phyloP scores from a whole-genome alignment of 1,140 invertebrate genomes.

The Capitella teleta region DNA sequence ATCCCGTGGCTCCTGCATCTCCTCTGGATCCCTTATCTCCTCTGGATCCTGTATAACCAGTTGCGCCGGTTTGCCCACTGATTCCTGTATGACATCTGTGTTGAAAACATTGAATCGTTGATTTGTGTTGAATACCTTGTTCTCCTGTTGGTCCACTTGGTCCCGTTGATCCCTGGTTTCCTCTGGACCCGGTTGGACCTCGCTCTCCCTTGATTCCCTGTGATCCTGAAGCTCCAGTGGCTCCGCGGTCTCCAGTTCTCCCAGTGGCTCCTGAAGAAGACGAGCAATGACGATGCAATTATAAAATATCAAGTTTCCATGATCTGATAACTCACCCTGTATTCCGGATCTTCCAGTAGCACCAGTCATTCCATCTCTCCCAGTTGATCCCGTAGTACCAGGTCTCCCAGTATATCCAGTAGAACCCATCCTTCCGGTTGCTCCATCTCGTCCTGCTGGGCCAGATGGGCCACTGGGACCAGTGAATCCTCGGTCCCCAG shows the following conservation, averaged over 20 bases:
- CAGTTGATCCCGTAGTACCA: not conserved
- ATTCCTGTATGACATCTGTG: no score
- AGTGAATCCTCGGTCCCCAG: not conserved
- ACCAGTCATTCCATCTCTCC: not conserved
- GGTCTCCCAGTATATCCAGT: not conserved
- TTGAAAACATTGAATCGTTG: no score
- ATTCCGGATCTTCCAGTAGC: not conserved
- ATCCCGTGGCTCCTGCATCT: not conserved
- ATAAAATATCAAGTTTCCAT: not conserved
- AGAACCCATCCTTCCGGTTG: constrained; percentile 1
- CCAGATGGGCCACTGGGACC: not conserved
- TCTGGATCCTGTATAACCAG: not conserved
- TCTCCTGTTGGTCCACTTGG: not conserved
- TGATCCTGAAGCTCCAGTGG: not conserved
- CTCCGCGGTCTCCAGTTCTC: not conserved
- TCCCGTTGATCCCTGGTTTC: no score
- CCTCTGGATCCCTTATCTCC: not conserved
- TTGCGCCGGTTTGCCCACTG: no score
- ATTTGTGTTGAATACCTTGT: no score
- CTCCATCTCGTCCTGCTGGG: not conserved
- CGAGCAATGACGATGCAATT: not conserved
- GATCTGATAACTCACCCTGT: not conserved
- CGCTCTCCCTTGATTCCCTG: not conserved
- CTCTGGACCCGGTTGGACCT: not conserved
- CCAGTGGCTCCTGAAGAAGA: not conserved